Evolutionary conservation across 2,113 vertebrate genomes (phyloP), one percentile per base, ranked within the genome.

Genomic region (Phoenicopterus ruber): DNA sequence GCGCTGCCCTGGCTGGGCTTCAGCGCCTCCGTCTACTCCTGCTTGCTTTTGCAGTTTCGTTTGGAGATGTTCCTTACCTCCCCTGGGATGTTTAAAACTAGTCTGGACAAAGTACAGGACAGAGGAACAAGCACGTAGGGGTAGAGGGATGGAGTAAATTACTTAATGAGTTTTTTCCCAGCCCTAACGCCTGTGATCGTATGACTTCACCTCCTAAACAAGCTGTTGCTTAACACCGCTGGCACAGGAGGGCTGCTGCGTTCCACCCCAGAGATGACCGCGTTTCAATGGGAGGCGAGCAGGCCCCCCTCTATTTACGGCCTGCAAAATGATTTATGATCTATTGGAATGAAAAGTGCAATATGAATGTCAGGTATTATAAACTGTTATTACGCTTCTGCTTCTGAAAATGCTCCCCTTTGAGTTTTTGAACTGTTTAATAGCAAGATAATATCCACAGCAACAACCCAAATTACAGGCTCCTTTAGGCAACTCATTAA

Each of bases 91-190:
- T 92, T 96, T 94, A 57, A 89, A 86, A 97, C 96, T 77, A 97
- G 96, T 92, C 96, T 22, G 59, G 92, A 96, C 94, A 97, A 92
- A 90, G 94, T 49, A 94, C 79, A 79, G 90, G 96, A 95, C 96
- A 81, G 87, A 92, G 96, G 66, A 93, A 82, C 50, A 32, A 95
- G 95, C 96, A 92, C 79, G 71, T 79, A 78, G 87, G 40, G 95
- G 50, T 69, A 92, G 90, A 86, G 67, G 85, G 96, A 96, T 94
- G 96, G 94, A 93, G 90, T 93, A 55, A 93, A 95, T 93, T 95
- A 95, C 95, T 97, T 94, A 78, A 95, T 17, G 95, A 96, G 95
- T 82, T 92, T 92, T 88, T 96, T 96, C 95, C 96, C 96, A 95
- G 82, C 95, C 96, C 95, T 36, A 81, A 86, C 50, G 84, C 95